Percentiles rank a stretch among this genome's conserved stretches.
Conservation (phyloP, 2,113 vertebrate species). For the Misgurnus mizolepis region DNA sequence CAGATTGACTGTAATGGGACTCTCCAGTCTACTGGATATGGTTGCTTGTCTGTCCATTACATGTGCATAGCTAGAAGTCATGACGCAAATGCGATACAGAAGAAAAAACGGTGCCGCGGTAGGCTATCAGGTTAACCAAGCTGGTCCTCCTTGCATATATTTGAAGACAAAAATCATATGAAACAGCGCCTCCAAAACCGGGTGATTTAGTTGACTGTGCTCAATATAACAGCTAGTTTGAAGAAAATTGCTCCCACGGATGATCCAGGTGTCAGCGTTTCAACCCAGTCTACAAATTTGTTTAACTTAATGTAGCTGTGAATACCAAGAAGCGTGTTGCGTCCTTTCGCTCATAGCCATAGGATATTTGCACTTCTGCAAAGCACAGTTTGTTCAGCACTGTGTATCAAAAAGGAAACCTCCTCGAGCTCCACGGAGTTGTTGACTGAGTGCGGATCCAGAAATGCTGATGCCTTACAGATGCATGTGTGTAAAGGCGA, state of each 20-base stretch:
- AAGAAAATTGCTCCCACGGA: not conserved
- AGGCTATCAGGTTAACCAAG: constrained; percentile 35
- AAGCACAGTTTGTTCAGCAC: not conserved
- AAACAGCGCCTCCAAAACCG: constrained; percentile 49
- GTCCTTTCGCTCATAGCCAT: constrained; percentile 14
- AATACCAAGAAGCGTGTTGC: not conserved
- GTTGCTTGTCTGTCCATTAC: constrained; percentile 90
- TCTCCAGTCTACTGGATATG: constrained; percentile 89
- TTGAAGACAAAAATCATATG: constrained; percentile 36
- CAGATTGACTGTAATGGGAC: constrained; percentile 83
- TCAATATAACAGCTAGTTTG: not conserved
- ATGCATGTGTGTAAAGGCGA: constrained; percentile 73
- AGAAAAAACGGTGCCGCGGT: constrained; percentile 16
- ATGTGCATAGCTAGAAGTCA: constrained; percentile 95
- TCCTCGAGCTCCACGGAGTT: constrained; percentile 67
- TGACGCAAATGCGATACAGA: constrained; percentile 72
- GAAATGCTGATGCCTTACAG: constrained; percentile 81
- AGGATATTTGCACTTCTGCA: not conserved
- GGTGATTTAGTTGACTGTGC: not conserved
- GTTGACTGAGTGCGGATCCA: constrained; percentile 73
- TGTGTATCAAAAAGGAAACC: constrained; percentile 39
- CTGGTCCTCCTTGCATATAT: constrained; percentile 66
- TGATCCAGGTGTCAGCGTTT: not conserved
- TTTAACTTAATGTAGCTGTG: not conserved
- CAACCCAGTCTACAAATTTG: not conserved